These are phyloP conservation scores for Sogatella furcifera DNA, from an alignment of 1,140 invertebrate genomes.

Conservation along the genomic window DNA sequence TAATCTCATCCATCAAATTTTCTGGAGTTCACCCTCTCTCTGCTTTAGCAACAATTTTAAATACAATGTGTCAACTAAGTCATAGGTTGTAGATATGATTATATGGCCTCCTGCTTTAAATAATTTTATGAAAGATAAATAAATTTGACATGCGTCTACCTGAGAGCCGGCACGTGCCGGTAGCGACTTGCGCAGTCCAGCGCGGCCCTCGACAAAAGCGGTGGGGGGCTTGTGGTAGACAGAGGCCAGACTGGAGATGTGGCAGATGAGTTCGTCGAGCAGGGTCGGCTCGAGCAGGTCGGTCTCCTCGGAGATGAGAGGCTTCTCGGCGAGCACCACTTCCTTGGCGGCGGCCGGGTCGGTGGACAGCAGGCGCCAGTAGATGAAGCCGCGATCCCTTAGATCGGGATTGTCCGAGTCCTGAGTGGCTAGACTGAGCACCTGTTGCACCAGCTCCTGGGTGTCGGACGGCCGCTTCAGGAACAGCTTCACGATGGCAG, in stretches of 20 bases:
- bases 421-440: conserved; percentile 86
- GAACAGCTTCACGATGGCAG: conserved; percentile 97
- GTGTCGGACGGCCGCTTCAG: conserved; percentile 96
- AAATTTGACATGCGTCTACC: not conserved
- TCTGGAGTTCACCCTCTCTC: too few relatives aligned
- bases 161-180: conserved; percentile 31
- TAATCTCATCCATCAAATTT: too few relatives aligned
- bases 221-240: conserved; percentile 99
- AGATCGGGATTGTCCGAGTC: conserved; percentile 99
- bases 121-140: not conserved
- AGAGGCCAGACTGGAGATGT: conserved; percentile 95
- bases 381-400: conserved; percentile 97
- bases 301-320: conserved; percentile 98
- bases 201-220: conserved; percentile 89
- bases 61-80: too few relatives aligned
- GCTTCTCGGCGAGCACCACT: conserved; percentile 98
- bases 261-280: conserved; percentile 96
- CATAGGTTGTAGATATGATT: too few relatives aligned
- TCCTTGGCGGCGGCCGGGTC: conserved; percentile 98
- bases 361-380: conserved; percentile 96
- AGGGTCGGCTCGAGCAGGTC: conserved; percentile 96
- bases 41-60: too few relatives aligned
- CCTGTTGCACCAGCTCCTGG: conserved; percentile 90
- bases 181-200: conserved; percentile 38
- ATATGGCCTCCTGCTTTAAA: not conserved